Evolutionary conservation across 2,888 invertebrate genomes (phyloP).

Genomic region (Netelia virgata): DNA sequence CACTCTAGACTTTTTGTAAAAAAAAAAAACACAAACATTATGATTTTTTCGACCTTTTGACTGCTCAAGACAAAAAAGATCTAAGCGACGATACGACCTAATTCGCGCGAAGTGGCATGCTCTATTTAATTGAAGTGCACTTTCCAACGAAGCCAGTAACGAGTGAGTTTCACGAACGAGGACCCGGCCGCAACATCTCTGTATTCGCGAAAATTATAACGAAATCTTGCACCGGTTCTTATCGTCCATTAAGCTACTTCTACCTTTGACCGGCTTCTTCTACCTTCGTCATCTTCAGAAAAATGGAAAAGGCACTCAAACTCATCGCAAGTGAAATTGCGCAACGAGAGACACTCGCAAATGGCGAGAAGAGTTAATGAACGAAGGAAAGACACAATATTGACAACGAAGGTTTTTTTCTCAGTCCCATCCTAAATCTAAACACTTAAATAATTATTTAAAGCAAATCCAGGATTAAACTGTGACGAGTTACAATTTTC

Average conservation of each 20-base stretch:
- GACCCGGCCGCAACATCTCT: too few relatives aligned
- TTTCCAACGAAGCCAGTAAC: background rate
- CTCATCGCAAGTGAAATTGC: slow-evolving; percentile 48
- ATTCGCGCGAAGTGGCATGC: background rate
- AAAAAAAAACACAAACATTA: background rate
- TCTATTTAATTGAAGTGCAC: background rate
- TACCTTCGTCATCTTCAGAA: background rate
- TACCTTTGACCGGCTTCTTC: background rate
- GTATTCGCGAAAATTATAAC: too few relatives aligned
- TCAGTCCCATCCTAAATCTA: too few relatives aligned
- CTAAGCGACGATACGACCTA: background rate
- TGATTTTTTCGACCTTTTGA: background rate
- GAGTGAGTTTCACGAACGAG: too few relatives aligned
- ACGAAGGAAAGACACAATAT: background rate
- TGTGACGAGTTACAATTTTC: too few relatives aligned
- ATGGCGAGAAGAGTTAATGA: slow-evolving; percentile 49
- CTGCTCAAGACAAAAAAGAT: background rate
- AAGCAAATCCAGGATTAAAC: too few relatives aligned
- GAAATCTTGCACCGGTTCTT: too few relatives aligned
- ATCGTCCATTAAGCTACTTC: too few relatives aligned
- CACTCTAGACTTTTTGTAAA: background rate
- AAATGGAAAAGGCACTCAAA: background rate
- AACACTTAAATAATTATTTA: too few relatives aligned
- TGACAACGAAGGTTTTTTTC: too few relatives aligned
- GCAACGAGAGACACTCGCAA: slow-evolving; percentile 31